A percentile compares a stretch with the other conserved stretches of the same genome.
Conservation (phyloP, 2,113 vertebrate species). For the Oostethus manadensis region DNA sequence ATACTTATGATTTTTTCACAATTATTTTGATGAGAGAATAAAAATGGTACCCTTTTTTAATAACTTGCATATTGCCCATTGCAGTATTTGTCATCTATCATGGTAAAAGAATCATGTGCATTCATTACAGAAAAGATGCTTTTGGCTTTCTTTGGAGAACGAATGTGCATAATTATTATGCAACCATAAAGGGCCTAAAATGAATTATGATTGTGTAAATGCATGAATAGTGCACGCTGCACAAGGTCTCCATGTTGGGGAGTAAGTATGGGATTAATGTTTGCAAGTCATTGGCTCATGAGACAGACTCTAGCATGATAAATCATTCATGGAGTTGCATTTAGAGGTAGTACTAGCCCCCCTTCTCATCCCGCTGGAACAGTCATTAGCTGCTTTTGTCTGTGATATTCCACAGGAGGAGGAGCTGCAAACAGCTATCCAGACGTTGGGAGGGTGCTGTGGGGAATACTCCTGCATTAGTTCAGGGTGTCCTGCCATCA, state of each 20-base stretch:
- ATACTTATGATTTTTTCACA: no score
- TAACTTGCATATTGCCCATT: no score
- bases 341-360: slow-evolving; percentile 4
- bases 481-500: slow-evolving; percentile 9
- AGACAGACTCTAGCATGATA: neutral
- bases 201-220: no score
- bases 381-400: slow-evolving; percentile 6
- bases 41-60: no score
- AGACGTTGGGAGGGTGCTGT: neutral
- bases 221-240: neutral
- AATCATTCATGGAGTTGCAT: slow-evolving; percentile 11
- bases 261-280: neutral
- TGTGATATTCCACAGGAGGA: neutral
- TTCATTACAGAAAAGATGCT: no score
- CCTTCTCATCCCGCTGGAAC: neutral
- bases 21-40: no score
- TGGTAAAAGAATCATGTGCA: no score
- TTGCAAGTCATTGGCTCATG: neutral
- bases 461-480: neutral
- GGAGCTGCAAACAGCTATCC: neutral
- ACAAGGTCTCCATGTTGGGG: no score
- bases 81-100: no score
- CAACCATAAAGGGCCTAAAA: no score
- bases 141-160: no score
- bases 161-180: no score